Evolutionary conservation across 2,888 invertebrate species (phyloP).

Genomic region (Caenorhabditis uteleia): DNA sequence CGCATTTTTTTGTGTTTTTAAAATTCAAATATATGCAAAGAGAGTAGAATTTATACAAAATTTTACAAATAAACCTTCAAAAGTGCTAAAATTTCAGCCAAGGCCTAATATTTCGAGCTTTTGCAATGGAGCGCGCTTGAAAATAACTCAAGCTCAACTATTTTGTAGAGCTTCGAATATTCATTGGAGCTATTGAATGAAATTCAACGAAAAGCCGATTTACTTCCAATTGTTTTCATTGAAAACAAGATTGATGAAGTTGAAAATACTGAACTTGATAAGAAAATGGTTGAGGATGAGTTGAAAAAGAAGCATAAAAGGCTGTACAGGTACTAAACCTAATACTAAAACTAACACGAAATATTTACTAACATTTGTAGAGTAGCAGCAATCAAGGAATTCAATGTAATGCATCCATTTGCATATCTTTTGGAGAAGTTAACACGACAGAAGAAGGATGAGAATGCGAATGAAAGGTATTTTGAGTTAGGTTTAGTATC

Average conservation of each 20-base stretch:
- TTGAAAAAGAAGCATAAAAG: constrained; percentile 27
- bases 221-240: constrained; percentile 31
- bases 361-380: constrained; percentile 11
- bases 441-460: constrained; percentile 32
- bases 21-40: too few species aligned
- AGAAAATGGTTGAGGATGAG: constrained; percentile 28
- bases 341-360: not conserved
- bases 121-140: too few species aligned
- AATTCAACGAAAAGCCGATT: constrained; percentile 9
- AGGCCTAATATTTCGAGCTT: too few species aligned
- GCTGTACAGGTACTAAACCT: constrained; percentile 28
- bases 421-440: constrained; percentile 46
- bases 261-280: constrained; percentile 32
- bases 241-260: constrained; percentile 48
- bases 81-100: too few species aligned
- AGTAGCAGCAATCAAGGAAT: constrained; percentile 42
- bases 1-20: too few species aligned
- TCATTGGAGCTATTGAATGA: constrained; percentile 38
- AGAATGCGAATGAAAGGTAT: constrained; percentile 32
- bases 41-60: too few species aligned
- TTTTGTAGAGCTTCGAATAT: constrained; percentile 46
- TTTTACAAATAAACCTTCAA: too few species aligned
- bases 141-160: too few species aligned
- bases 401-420: constrained; percentile 52
- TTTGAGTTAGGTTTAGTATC: constrained; percentile 31